Percentiles rank a stretch among this genome's conserved stretches.
Conservation (phyloP, 2,113 vertebrate species). For the Aldabrachelys gigantea region DNA sequence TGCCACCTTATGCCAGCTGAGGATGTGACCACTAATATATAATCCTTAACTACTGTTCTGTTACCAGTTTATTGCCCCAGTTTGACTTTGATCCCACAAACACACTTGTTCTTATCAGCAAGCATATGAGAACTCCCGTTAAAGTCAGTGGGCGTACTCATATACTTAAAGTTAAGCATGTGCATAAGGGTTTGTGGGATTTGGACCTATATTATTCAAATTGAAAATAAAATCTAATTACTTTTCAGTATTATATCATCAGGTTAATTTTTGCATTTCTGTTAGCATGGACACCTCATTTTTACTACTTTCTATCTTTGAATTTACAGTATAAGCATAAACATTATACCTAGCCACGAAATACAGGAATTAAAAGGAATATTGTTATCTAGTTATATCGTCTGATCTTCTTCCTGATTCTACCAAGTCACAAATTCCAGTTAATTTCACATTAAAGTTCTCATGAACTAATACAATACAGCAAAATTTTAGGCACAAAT, state of each 20-base stretch:
- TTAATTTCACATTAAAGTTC: background rate
- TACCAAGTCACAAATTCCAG: background rate
- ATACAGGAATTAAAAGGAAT: background rate
- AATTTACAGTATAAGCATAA: background rate
- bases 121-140: background rate
- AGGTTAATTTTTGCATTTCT: background rate
- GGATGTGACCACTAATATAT: background rate
- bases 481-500: background rate
- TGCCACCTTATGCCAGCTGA: background rate
- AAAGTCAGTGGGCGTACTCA: background rate
- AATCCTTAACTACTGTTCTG: background rate
- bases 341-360: background rate
- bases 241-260: background rate
- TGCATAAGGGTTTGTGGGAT: background rate
- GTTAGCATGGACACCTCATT: background rate
- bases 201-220: background rate
- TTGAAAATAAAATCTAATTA: background rate
- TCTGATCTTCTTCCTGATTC: background rate
- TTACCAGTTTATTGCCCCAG: background rate
- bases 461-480: background rate
- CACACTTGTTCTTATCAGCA: background rate
- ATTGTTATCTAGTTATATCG: background rate
- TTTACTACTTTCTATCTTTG: background rate
- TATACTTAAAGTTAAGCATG: background rate
- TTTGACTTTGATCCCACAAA: background rate